Percentiles rank a stretch among this genome's conserved stretches.
Conservation (phyloP, 1,140 invertebrate species). For the Spodoptera frugiperda region DNA sequence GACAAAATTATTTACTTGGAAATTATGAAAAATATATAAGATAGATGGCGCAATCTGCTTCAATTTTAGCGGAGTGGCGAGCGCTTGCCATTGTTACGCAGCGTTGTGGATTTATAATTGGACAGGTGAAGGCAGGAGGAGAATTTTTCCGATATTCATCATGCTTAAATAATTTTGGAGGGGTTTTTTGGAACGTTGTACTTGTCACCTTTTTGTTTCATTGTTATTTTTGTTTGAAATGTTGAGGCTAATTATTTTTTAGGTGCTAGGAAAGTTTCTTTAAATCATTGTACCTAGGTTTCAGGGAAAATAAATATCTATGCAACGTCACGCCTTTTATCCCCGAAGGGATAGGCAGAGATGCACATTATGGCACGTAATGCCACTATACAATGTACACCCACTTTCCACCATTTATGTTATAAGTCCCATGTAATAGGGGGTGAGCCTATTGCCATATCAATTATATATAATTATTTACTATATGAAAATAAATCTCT, state of each 20-base stretch:
- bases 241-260: too few relatives aligned
- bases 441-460: too few relatives aligned
- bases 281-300: too few relatives aligned
- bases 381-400: too few relatives aligned
- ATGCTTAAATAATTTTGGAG: neutral
- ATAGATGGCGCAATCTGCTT: slow-evolving; percentile 78
- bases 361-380: too few relatives aligned
- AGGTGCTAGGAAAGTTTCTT: too few relatives aligned
- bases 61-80: slow-evolving; percentile 53
- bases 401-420: too few relatives aligned
- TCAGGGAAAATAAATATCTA: too few relatives aligned
- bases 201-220: neutral
- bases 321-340: too few relatives aligned
- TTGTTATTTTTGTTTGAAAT: neutral
- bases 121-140: slow-evolving; percentile 23
- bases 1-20: slow-evolving; percentile 73
- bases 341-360: too few relatives aligned
- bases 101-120: slow-evolving; percentile 31
- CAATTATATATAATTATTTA: too few relatives aligned
- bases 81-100: slow-evolving; percentile 11
- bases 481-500: neutral
- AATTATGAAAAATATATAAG: slow-evolving; percentile 76
- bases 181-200: neutral
- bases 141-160: slow-evolving; percentile 15
- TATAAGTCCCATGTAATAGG: too few relatives aligned